Evolutionary conservation across 2,797 vertebrate genomes (phyloP).

Genomic region (Intellagama lesueurii): DNA sequence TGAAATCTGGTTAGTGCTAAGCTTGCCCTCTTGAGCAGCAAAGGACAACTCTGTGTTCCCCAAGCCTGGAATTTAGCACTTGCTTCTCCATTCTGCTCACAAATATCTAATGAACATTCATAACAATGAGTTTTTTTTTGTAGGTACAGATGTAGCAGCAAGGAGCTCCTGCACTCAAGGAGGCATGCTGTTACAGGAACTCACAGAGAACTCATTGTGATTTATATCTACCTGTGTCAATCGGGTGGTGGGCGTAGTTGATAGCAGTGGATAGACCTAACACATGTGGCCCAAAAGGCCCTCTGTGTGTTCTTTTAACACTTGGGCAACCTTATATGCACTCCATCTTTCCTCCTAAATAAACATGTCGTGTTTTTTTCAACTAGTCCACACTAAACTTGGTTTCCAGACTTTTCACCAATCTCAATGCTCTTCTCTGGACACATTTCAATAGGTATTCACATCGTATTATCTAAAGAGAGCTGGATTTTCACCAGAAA

Average conservation of each 20-base stretch:
- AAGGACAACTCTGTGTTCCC: neutral
- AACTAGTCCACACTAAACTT: neutral
- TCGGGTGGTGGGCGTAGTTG: neutral
- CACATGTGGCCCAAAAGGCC: neutral
- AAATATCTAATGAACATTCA: neutral
- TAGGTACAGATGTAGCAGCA: neutral
- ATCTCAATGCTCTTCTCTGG: neutral
- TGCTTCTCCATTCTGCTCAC: no score
- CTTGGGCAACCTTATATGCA: neutral
- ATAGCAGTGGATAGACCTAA: neutral
- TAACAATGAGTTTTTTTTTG: neutral
- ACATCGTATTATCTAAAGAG: neutral
- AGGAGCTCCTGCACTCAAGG: neutral
- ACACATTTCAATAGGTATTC: neutral
- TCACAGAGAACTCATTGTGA: no score
- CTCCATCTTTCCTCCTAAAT: neutral
- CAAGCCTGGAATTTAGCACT: neutral
- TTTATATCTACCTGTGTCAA: neutral
- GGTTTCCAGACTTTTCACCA: neutral
- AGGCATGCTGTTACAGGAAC: neutral
- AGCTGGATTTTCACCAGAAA: neutral
- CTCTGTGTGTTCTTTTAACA: neutral
- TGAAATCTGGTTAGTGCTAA: neutral
- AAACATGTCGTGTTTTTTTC: neutral
- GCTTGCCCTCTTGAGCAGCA: neutral